Evolutionary conservation across 2,888 invertebrate genomes (phyloP), one percentile per base, ranked within the genome.

Genomic region (Gastracanthus pulcherrimus): DNA sequence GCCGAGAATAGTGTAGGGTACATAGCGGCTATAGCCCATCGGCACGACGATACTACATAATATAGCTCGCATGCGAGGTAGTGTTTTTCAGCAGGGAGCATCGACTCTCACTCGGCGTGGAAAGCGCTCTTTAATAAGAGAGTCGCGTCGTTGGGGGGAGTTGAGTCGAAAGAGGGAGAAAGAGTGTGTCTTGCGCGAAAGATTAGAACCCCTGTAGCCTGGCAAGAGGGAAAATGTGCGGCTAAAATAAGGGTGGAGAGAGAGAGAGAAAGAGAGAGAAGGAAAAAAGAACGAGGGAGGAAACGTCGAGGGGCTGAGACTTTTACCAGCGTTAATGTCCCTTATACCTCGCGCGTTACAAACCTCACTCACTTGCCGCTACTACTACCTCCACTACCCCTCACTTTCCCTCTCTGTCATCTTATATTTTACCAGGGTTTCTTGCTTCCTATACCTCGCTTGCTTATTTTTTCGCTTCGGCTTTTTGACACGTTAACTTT

Each of bases 311-410:
- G 60, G 58, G 36, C 19, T 34, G 34, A 69, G 81, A 76, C 80
- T 82, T 80, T 72, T 81, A 78, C 70, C 80, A 51, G 60, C 81
- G 80, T 83, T 81, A 81, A 83, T 76, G 81, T 80, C 79, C 78
- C 81, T 78, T 55, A n/a, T n/a, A 58, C 72, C 77, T 82, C n/a
- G 58, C 67, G 55, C 78, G 74, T 74, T 82, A 82, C 76, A 74
- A 62, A 66, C 79, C 79, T 74, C 58, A n/a, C 76, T 67, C 48
- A 26, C 51, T 60, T 64, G n/a, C n/a, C n/a, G n/a, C n/a, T n/a
- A n/a, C n/a, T n/a, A n/a, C n/a, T n/a, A n/a, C 29, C 58, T 16
- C 80, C n/a, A 36, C 23, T 6, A 16, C 31, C 58, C 60, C 41
- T 60, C 51, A 62, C 71, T 76, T 76, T 76, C 71, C 66, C 76